Conservation (phyloP, 2,797 vertebrate species). For the Perodicticus potto region DNA sequence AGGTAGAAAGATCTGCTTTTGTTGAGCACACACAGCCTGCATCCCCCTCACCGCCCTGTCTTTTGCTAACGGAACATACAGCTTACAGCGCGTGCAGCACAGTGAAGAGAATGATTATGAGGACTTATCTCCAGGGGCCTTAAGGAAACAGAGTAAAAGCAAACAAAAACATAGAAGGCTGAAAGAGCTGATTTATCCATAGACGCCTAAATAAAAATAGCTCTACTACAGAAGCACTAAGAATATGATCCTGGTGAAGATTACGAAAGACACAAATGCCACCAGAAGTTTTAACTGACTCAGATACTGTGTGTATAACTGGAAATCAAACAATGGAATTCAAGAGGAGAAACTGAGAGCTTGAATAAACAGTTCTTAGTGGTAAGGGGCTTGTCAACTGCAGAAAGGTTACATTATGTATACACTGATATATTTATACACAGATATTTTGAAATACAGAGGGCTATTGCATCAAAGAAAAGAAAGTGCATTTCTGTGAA, state of each 20-base stretch:
- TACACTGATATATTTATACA: background rate
- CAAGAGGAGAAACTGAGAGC: constrained; percentile 5
- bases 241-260: background rate
- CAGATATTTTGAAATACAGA: constrained; percentile 11
- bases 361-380: background rate
- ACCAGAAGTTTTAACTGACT: constrained; percentile 17
- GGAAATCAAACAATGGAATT: constrained; percentile 44
- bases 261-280: background rate
- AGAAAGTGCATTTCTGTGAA: constrained; percentile 54
- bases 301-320: background rate
- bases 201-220: background rate
- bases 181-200: background rate
- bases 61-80: background rate
- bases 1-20: background rate
- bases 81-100: background rate
- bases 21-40: background rate
- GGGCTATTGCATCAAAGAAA: constrained; percentile 5
- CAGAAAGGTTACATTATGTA: constrained; percentile 25
- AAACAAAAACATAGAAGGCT: background rate
- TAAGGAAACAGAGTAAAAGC: constrained; percentile 30
- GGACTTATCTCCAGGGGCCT: background rate
- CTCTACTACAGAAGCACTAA: background rate
- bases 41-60: background rate
- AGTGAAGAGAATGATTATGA: constrained; percentile 7
- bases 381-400: background rate